Base-by-base conservation (phyloP, 2,888 invertebrate genomes). In the Sminthurides aquaticus region DNA sequence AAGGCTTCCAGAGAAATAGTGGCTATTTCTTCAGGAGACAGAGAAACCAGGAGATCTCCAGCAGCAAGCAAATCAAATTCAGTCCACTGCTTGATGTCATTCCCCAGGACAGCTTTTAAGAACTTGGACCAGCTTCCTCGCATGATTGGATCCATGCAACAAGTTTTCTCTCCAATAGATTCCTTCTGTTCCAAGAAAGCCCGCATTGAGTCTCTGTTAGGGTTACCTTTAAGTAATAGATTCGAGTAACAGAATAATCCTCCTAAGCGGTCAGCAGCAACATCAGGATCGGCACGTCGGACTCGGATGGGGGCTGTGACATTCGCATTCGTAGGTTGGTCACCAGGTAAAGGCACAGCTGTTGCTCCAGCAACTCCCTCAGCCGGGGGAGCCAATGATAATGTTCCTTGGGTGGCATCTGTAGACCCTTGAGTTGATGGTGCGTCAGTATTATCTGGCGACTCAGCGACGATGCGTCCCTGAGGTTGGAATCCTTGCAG, bases 221-320 rank as follows among this genome's bases (percentile, higher is more conserved):
- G 64, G n/a, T 68, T 67, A 1, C 64, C 67, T 11, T 57, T 56
- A 43, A 69, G 60, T 0, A 73, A 28, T 15, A 68, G 65, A 15
- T 61, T 69, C 18, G 71, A 66, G 58, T 73, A 74, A 59, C 71
- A 74, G 20, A 69, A 55, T 2, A 74, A 57, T 57, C 68, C 71
- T 43, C 72, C 72, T 59, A 74, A 62, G 28, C 29, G 64, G 34
- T 67, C 64, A 20, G 70, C 57, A 27, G 28, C 57, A n/a, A 25
- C 34, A 34, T 15, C 27, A 22, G n/a, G 56, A 56, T 15, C 22
- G 26, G 55, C 18, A n/a, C 55, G 25, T 54, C 8, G 15, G 28
- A 57, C 15, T 34, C 25, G 52, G 25, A 28, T 60, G 65, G 43
- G 27, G 54, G 49, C 22, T 22, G 58, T 8, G 57, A 11, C 15